phyloP scores from a whole-genome alignment of 2,888 invertebrate species.

The Sialis lutaria region DNA sequence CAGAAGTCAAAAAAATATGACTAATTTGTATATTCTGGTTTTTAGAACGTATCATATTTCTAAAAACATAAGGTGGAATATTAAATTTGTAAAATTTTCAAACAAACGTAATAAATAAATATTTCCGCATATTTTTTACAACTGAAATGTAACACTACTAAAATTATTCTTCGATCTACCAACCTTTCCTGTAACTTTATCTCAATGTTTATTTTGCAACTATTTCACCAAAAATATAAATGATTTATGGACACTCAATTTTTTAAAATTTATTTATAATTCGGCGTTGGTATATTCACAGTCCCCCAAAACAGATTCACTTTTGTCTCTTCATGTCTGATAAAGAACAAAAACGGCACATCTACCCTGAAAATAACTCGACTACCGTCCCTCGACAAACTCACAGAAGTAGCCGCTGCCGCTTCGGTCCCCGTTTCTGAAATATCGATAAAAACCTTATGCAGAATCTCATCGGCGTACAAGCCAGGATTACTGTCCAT shows the following conservation, averaged over 20 bases:
- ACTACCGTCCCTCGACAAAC: conserved; percentile 36
- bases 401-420: conserved; percentile 42
- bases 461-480: conserved; percentile 41
- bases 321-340: conserved; percentile 45
- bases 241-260: not conserved
- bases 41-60: no score
- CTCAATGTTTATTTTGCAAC: no score
- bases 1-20: no score
- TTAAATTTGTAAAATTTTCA: no score
- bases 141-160: no score
- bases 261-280: conserved; percentile 7
- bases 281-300: conserved; percentile 36
- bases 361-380: conserved; percentile 36
- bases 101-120: no score
- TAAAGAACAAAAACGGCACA: conserved; percentile 57
- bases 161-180: no score
- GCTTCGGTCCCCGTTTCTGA: conserved; percentile 55
- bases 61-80: no score
- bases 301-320: conserved; percentile 55
- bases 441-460: conserved; percentile 46
- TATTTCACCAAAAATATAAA: not conserved
- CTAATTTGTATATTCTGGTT: no score
- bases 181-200: no score
- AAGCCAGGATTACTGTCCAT: conserved; percentile 34
- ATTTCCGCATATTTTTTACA: no score